Percentiles rank a stretch among this genome's conserved stretches.
These are phyloP conservation scores for Zhengitettix transpicula DNA, from an alignment of 2,888 invertebrate genomes.

Conservation along the genomic window DNA sequence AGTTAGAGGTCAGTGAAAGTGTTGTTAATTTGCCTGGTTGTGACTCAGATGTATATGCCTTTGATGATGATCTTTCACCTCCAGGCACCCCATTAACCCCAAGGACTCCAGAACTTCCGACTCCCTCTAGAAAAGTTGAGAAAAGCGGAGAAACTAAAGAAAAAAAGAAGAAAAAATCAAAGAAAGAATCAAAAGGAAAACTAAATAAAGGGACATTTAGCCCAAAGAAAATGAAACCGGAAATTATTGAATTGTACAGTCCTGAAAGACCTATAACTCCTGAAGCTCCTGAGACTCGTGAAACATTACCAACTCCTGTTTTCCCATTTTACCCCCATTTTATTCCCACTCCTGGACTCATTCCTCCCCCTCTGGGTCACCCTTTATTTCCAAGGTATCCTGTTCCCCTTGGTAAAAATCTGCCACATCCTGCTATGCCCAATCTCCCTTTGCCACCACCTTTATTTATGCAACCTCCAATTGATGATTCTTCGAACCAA, in stretches of 20 bases:
- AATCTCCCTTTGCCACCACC: slow-evolving; percentile 38
- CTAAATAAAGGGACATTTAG: slow-evolving; percentile 4
- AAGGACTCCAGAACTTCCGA: slow-evolving; percentile 37
- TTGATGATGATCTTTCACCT: slow-evolving; percentile 30
- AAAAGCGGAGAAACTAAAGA: slow-evolving; percentile 23
- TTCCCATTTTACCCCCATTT: slow-evolving; percentile 24
- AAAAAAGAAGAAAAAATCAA: slow-evolving; percentile 35
- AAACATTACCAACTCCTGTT: slow-evolving; percentile 29
- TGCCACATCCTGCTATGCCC: slow-evolving; percentile 36
- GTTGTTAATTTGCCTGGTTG: slow-evolving; percentile 19
- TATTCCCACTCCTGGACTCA: slow-evolving; percentile 29
- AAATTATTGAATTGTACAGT: slow-evolving; percentile 16
- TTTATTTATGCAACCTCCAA: slow-evolving; percentile 9
- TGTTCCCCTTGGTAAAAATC: slow-evolving; percentile 18
- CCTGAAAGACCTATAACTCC: slow-evolving; percentile 26
- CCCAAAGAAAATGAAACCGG: slow-evolving; percentile 9
- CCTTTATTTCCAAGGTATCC: slow-evolving; percentile 32
- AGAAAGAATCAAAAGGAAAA: slow-evolving; percentile 16
- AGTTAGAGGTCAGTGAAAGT: neutral
- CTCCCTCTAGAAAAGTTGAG: slow-evolving; percentile 29
- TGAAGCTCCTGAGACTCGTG: slow-evolving; percentile 20
- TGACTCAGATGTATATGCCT: slow-evolving; percentile 19
- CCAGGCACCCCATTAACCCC: slow-evolving; percentile 37
- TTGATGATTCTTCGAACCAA: neutral
- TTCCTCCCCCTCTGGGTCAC: slow-evolving; percentile 38